Conservation (phyloP, 2,113 vertebrate genomes). For the Blennius ocellaris region DNA sequence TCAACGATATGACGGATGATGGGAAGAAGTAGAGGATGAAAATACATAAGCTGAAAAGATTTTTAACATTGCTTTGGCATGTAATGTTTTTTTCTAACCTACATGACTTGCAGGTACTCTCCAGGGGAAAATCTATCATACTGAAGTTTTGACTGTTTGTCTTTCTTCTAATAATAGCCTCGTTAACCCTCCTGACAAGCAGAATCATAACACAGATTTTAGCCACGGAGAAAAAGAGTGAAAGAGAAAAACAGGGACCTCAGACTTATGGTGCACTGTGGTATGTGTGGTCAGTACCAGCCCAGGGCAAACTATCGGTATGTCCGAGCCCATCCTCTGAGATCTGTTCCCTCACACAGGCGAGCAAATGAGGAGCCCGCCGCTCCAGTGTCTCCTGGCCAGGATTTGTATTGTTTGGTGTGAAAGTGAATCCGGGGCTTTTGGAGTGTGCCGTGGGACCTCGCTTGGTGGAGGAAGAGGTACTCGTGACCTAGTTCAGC, state of each 20-base stretch:
- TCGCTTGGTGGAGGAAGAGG: conserved; percentile 8
- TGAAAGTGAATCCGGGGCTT: conserved; percentile 63
- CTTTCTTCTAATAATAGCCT: background rate
- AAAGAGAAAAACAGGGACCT: background rate
- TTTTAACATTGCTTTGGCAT: background rate
- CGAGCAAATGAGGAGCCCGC: conserved; percentile 47
- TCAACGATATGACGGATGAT: too few relatives aligned
- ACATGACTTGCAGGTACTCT: background rate
- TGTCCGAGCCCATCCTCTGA: conserved; percentile 58
- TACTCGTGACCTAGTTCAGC: conserved; percentile 54
- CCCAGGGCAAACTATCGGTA: conserved; percentile 54
- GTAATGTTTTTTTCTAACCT: background rate
- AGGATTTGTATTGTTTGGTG: conserved; percentile 62
- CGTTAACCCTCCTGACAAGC: background rate
- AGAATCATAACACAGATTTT: conserved; percentile 26
- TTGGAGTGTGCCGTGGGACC: conserved; percentile 22
- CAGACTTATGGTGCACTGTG: conserved; percentile 7
- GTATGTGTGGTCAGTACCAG: conserved; percentile 41
- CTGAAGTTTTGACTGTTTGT: background rate
- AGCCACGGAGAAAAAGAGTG: conserved; percentile 32
- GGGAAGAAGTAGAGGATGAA: too few relatives aligned
- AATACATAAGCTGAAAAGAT: background rate
- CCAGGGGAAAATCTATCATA: conserved; percentile 1
- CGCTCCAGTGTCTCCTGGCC: conserved; percentile 44
- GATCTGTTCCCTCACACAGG: conserved; percentile 21